Evolutionary conservation across 2,797 vertebrate genomes (phyloP).

Genomic region (Myotis myotis): DNA sequence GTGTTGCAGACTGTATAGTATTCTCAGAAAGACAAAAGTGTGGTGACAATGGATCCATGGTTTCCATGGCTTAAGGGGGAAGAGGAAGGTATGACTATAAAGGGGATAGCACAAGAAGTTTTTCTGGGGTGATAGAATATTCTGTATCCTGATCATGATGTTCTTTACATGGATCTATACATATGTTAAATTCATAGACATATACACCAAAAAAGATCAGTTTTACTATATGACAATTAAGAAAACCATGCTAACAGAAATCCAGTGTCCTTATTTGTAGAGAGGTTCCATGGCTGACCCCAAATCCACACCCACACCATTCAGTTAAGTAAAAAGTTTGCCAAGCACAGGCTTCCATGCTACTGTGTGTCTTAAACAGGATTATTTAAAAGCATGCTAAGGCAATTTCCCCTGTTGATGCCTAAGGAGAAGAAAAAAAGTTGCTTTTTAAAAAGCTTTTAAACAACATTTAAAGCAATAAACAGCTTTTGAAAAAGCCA

Average conservation of each 20-base stretch:
- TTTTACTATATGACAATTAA: not conserved
- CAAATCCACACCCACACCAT: conserved; percentile 52
- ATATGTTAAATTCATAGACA: not conserved
- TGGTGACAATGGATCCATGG: not conserved
- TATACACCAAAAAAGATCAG: not conserved
- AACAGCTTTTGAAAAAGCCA: conserved; percentile 61
- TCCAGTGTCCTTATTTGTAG: not conserved
- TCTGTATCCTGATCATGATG: not conserved
- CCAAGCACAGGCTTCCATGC: conserved; percentile 47
- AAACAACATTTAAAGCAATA: conserved; percentile 72
- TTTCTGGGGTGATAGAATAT: not conserved
- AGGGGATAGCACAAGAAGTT: not conserved
- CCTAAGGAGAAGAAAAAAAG: conserved; percentile 56
- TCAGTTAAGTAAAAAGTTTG: conserved; percentile 66
- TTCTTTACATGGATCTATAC: not conserved
- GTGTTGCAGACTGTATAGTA: not conserved
- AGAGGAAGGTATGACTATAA: not conserved
- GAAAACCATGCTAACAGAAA: not conserved
- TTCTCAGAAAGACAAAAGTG: not conserved
- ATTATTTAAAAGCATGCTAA: conserved; percentile 76
- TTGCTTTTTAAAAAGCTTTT: conserved; percentile 69
- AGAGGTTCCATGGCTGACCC: not conserved
- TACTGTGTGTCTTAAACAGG: conserved; percentile 69
- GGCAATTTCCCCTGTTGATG: conserved; percentile 71
- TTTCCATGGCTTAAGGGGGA: not conserved